Evolutionary conservation across 1,140 invertebrate species (phyloP).

Genomic region (Planococcus citri): DNA sequence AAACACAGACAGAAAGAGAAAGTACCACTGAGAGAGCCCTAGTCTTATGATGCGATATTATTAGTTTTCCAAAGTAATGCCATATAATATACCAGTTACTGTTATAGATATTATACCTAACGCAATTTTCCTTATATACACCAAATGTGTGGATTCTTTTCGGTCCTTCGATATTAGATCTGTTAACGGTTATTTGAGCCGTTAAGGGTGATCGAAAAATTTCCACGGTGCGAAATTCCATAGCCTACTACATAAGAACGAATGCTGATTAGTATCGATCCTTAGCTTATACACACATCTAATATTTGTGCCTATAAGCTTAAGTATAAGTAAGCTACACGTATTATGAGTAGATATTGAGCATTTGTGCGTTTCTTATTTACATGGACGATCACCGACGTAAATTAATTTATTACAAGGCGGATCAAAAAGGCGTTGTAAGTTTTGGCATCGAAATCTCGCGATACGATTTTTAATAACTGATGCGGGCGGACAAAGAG

Average conservation of each 20-base stretch:
- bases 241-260: too few relatives aligned
- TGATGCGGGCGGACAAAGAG: conserved; percentile 1
- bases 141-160: neutral
- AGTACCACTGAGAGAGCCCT: conserved; percentile 11
- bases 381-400: too few relatives aligned
- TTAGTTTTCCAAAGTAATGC: conserved; percentile 18
- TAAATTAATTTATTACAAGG: neutral
- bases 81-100: conserved; percentile 16
- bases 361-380: too few relatives aligned
- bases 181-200: neutral
- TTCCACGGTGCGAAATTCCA: too few relatives aligned
- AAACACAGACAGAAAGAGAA: conserved; percentile 1
- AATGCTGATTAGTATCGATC: too few relatives aligned
- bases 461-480: conserved; percentile 11
- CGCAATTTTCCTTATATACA: conserved; percentile 11
- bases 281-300: too few relatives aligned
- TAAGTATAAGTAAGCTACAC: too few relatives aligned
- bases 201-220: neutral
- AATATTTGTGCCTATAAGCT: too few relatives aligned
- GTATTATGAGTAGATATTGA: too few relatives aligned
- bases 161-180: neutral
- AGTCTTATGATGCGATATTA: conserved; percentile 11
- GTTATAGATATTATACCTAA: conserved; percentile 20
- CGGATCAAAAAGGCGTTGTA: neutral
- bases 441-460: neutral